A percentile compares a stretch with the other conserved stretches of the same genome.
Evolutionary conservation across 2,888 invertebrate species (phyloP).

Genomic region (Calliopum simillimum): DNA sequence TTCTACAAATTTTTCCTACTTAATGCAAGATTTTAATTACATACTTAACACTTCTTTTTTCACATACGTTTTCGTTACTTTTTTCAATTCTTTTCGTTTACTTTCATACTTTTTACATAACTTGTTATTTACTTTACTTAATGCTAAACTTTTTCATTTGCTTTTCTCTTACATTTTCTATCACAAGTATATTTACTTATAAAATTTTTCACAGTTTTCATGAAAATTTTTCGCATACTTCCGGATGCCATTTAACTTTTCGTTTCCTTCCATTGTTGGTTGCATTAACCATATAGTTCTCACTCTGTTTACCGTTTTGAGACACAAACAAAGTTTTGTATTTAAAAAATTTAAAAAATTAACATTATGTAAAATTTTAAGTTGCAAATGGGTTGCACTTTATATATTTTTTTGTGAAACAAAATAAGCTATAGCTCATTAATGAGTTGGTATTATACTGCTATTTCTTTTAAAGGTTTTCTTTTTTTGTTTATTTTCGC

Average conservation of each 20-base stretch:
- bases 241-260: conserved; percentile 35
- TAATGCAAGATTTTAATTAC: conserved; percentile 12
- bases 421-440: background rate
- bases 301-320: too few species aligned
- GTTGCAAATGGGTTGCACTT: background rate
- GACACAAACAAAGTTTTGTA: too few species aligned
- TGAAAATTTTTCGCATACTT: conserved; percentile 42
- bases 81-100: conserved; percentile 20
- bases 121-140: too few species aligned
- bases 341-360: too few species aligned
- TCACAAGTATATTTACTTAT: conserved; percentile 44
- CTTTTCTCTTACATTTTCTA: conserved; percentile 40
- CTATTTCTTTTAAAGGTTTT: conserved; percentile 13
- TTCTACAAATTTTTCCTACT: conserved; percentile 23
- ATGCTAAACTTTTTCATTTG: conserved; percentile 24
- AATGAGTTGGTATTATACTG: background rate
- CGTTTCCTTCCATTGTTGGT: background rate
- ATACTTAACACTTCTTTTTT: too few species aligned
- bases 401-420: background rate
- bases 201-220: conserved; percentile 12
- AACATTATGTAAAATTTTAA: too few species aligned
- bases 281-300: too few species aligned
- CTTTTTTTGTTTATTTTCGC: conserved; percentile 6
- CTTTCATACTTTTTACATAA: background rate
- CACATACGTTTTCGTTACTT: conserved; percentile 22